Percentiles rank a stretch among this genome's conserved stretches.
phyloP scores from a whole-genome alignment of 2,888 invertebrate genomes.

The Carterocephalus palaemon region DNA sequence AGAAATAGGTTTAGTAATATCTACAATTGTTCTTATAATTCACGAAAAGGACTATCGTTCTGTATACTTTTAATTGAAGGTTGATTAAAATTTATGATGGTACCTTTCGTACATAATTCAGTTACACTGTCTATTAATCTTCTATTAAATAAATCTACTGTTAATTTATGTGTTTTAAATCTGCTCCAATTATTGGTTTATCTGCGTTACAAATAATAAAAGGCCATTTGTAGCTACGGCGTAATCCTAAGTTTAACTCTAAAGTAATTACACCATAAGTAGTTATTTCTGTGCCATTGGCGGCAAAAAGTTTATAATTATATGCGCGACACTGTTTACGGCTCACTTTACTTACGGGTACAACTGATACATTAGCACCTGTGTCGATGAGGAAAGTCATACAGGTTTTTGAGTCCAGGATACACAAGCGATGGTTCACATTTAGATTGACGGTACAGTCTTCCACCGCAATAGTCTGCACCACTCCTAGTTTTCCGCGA shows the following conservation, averaged over 20 bases:
- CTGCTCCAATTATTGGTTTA: conserved; percentile 6
- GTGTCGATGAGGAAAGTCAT: not conserved
- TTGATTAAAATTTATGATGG: not conserved
- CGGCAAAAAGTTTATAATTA: conserved; percentile 30
- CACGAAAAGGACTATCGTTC: not conserved
- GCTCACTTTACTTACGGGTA: not conserved
- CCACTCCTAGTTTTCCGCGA: not conserved
- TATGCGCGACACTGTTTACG: too few species aligned
- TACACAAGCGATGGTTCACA: not conserved
- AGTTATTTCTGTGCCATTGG: not conserved
- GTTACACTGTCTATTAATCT: conserved; percentile 1
- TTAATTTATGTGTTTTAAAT: conserved; percentile 1
- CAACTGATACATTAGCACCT: not conserved
- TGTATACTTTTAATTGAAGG: not conserved
- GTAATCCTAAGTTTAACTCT: not conserved
- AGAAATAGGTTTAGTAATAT: not conserved
- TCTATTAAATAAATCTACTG: not conserved
- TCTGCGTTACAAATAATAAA: conserved; percentile 7
- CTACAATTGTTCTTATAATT: not conserved
- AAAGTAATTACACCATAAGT: conserved; percentile 2
- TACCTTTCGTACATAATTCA: not conserved
- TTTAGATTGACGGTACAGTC: not conserved
- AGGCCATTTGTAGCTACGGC: conserved; percentile 10
- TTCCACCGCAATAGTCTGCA: not conserved
- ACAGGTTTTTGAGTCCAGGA: not conserved